These are phyloP conservation scores for Propithecus coquereli DNA, from an alignment of 2,113 vertebrate species.

Conservation along the genomic window DNA sequence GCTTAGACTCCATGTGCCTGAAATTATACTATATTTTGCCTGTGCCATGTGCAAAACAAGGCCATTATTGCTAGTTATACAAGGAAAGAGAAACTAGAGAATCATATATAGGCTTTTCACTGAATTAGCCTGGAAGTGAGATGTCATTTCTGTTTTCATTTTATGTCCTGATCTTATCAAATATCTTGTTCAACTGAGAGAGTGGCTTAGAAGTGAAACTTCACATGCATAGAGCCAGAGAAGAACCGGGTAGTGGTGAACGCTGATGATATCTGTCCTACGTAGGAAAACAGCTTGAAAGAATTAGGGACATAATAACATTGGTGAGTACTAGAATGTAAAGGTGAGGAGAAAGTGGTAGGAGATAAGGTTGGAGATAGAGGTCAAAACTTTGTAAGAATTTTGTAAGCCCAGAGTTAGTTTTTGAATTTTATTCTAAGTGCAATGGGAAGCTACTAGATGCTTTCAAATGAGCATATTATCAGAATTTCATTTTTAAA, in stretches of 20 bases:
- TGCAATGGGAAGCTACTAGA: background rate
- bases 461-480: background rate
- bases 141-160: background rate
- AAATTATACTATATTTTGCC: background rate
- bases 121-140: background rate
- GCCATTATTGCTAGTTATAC: rapidly evolving
- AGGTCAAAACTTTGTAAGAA: background rate
- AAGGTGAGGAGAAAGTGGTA: background rate
- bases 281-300: background rate
- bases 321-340: background rate
- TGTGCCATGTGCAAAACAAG: background rate
- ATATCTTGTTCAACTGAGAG: background rate
- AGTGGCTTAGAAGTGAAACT: background rate
- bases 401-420: background rate
- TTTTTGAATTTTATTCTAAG: background rate
- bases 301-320: background rate
- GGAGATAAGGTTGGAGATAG: background rate
- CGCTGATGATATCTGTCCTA: background rate
- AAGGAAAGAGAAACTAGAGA: background rate
- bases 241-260: background rate
- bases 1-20: background rate
- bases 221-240: background rate
- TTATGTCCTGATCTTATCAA: background rate
- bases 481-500: background rate
- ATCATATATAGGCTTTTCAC: background rate